Conservation (phyloP, 2,113 vertebrate genomes). For the Bostrychus sinensis region DNA sequence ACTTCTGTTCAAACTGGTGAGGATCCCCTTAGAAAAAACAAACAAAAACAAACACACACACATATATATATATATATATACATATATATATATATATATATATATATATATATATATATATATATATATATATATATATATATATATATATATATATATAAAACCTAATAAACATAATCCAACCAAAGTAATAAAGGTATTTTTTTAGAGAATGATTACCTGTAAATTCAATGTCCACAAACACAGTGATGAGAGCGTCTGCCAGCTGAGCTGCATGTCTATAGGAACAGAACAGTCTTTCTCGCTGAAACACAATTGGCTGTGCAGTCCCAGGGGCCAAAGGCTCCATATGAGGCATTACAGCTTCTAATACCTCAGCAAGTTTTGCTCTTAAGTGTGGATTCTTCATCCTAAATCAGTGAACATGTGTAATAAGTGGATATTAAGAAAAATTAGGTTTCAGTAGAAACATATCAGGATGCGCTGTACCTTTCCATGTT, state of each 20-base stretch:
- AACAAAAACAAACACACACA: too few relatives aligned
- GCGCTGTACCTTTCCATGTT: constrained; percentile 85
- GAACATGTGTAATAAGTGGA: background rate
- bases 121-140: too few relatives aligned
- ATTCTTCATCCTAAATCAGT: constrained; percentile 91
- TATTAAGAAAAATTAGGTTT: background rate
- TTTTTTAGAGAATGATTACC: constrained; percentile 73
- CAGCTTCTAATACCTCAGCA: constrained; percentile 95
- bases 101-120: too few relatives aligned
- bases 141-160: too few relatives aligned
- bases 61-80: too few relatives aligned
- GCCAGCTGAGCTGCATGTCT: constrained; percentile 86
- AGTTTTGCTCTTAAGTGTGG: constrained; percentile 96
- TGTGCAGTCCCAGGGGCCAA: constrained; percentile 78
- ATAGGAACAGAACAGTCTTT: constrained; percentile 93
- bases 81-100: too few relatives aligned
- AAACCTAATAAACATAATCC: background rate
- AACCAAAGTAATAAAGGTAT: background rate
- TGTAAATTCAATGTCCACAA: constrained; percentile 98
- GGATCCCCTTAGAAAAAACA: constrained; percentile 86
- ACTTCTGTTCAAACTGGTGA: constrained; percentile 99
- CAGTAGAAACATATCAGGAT: background rate
- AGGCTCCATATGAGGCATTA: constrained; percentile 96
- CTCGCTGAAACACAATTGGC: constrained; percentile 90
- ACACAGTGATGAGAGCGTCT: constrained; percentile 94